Evolutionary conservation across 1,140 invertebrate species (phyloP), one percentile per base, ranked within the genome.

Genomic region (Dreissena rostriformis): DNA sequence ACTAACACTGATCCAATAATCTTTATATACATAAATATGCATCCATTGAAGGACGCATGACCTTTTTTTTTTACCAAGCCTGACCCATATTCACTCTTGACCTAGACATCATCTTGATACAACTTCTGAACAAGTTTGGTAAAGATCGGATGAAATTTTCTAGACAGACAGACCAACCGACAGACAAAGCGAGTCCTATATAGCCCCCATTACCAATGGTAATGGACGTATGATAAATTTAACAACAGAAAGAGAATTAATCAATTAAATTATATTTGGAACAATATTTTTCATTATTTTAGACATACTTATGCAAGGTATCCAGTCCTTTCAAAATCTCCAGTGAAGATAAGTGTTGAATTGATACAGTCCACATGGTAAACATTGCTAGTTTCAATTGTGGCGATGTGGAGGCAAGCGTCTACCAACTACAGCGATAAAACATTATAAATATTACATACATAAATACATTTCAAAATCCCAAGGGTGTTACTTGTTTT

Each of bases 341-440:
- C 57, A n/a, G 17, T 61, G 39, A 61, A 61, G 22, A 61, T 61
- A 24, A 24, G 17, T n/a, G 57, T 61, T 61, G 57, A 4, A 61
- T 61, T 61, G 17, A 61, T 61, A 61, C 57, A 61, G 57, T 61
- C 57, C 57, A 61, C 17, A 24, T 61, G 57, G 57, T n/a, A 24
- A 24, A 61, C 57, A 19, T 61, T 61, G 17, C 57, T 61, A n/a
- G 17, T 4, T 61, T 19, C 57, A 39, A 39, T 39, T 61, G 57
- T 61, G 57, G 57, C 57, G 57, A 61, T 61, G 22, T 61, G 57
- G 17, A 61, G 22, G 57, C 57, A 61, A 24, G 57, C 57, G 22
- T 61, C 57, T n/a, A 61, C 22, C 57, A 61, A 24, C 57, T 61
- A 24, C 17, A 61, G 2, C 4, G 17, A 61, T 61, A 61, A 61